phyloP scores from a whole-genome alignment of 2,113 vertebrate species.

The Callaeas wilsoni region DNA sequence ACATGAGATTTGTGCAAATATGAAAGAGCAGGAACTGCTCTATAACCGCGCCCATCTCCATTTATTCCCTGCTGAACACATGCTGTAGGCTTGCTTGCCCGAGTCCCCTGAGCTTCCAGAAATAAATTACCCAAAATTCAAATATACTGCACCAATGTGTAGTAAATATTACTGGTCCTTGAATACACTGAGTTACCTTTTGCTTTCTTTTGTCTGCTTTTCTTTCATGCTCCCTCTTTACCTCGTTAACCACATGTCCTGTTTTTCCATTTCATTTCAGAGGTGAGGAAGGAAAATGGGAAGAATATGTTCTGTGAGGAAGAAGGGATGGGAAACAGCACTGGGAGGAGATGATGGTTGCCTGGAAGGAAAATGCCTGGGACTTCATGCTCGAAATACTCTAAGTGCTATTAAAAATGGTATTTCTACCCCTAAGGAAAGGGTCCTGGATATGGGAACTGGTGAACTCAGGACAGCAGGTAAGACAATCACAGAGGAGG shows the following conservation, averaged over 20 bases:
- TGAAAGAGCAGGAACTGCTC: constrained; percentile 16
- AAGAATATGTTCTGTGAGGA: neutral
- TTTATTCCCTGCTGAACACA: neutral
- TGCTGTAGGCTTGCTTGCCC: neutral
- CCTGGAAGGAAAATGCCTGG: neutral
- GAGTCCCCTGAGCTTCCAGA: neutral
- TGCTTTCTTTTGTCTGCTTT: neutral
- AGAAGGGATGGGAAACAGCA: neutral
- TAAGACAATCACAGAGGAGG: neutral
- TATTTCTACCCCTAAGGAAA: neutral
- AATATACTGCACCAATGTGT: neutral
- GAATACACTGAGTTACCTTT: neutral
- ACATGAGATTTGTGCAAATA: neutral
- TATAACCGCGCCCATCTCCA: neutral
- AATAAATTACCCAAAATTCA: constrained; percentile 14
- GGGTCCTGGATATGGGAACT: neutral
- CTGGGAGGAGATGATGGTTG: neutral
- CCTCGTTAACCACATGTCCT: fast-evolving
- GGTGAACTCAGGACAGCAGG: neutral
- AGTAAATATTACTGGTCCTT: neutral
- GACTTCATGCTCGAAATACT: neutral
- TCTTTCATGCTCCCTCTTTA: neutral
- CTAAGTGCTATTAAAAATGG: neutral
- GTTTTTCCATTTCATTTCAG: neutral
- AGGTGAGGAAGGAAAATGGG: neutral